Conservation (phyloP, 2,113 vertebrate species). For the Poeciliopsis occidentalis region DNA sequence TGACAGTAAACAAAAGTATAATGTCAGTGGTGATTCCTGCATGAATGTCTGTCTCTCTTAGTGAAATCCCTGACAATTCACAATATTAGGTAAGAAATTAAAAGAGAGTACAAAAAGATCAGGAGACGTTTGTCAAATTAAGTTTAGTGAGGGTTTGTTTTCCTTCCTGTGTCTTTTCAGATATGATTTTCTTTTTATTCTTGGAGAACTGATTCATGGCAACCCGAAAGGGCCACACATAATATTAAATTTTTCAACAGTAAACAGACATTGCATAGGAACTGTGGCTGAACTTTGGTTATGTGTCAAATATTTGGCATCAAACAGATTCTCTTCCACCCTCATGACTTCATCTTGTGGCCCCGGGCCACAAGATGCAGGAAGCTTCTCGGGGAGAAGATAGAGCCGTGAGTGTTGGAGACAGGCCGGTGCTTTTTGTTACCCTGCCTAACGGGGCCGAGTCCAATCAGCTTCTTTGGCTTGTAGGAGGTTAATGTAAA, state of each 20-base stretch:
- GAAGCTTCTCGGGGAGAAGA: conserved; percentile 4
- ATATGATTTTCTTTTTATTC: too few relatives aligned
- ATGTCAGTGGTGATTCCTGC: too few relatives aligned
- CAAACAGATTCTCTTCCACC: conserved; percentile 4
- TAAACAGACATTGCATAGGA: conserved; percentile 6
- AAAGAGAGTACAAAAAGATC: too few relatives aligned
- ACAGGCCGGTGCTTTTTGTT: not conserved
- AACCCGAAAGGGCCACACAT: not conserved
- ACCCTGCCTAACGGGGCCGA: conserved; percentile 5
- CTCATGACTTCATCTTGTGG: not conserved
- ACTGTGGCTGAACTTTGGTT: conserved; percentile 12
- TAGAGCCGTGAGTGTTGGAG: conserved; percentile 1
- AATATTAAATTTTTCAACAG: not conserved
- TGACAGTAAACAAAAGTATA: too few relatives aligned
- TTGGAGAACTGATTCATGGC: not conserved
- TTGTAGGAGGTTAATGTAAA: too few relatives aligned
- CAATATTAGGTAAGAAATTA: too few relatives aligned
- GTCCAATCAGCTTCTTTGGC: not conserved
- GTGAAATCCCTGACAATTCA: too few relatives aligned
- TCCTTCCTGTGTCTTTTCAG: too few relatives aligned
- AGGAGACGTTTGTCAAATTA: too few relatives aligned
- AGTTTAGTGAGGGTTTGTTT: too few relatives aligned
- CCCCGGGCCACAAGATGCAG: conserved; percentile 22
- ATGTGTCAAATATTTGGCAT: conserved; percentile 13
- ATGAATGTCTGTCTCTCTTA: too few relatives aligned